Percentiles rank a stretch among this genome's conserved stretches.
phyloP scores from a whole-genome alignment of 2,797 vertebrate genomes.

The Falco concolor region DNA sequence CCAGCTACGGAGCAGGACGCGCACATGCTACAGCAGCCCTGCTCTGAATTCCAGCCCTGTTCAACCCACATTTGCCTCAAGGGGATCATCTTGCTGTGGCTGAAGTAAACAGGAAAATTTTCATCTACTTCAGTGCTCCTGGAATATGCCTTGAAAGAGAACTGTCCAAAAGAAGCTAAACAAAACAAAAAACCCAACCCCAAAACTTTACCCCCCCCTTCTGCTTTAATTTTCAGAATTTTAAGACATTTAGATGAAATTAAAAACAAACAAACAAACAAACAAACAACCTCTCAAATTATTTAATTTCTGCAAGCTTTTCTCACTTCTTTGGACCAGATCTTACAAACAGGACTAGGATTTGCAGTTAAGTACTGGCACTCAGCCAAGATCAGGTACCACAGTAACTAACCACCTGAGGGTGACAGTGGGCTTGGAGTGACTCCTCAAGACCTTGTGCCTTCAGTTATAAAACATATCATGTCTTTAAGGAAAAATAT shows the following conservation, averaged over 20 bases:
- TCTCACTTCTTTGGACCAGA: not conserved
- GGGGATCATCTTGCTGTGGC: not conserved
- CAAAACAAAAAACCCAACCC: not conserved
- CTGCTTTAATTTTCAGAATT: not conserved
- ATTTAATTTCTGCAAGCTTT: not conserved
- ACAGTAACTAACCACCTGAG: not conserved
- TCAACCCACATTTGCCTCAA: not conserved
- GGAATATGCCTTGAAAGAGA: not conserved
- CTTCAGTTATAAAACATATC: not conserved
- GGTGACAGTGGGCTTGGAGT: not conserved
- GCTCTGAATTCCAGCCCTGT: not conserved
- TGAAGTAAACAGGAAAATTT: not conserved
- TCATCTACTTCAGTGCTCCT: not conserved
- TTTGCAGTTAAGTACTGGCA: not conserved
- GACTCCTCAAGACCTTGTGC: not conserved
- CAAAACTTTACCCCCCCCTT: not conserved
- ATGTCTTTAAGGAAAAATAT: not conserved
- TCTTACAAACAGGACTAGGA: not conserved
- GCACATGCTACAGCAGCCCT: not conserved
- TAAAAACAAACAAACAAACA: no score
- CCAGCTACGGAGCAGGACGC: rapidly evolving
- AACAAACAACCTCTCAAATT: no score
- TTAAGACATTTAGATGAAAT: not conserved
- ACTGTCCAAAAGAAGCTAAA: not conserved
- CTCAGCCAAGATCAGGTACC: not conserved